Evolutionary conservation across 2,888 invertebrate species (phyloP), one percentile per base, ranked within the genome.

Genomic region (Acanthoscelides obtectus): DNA sequence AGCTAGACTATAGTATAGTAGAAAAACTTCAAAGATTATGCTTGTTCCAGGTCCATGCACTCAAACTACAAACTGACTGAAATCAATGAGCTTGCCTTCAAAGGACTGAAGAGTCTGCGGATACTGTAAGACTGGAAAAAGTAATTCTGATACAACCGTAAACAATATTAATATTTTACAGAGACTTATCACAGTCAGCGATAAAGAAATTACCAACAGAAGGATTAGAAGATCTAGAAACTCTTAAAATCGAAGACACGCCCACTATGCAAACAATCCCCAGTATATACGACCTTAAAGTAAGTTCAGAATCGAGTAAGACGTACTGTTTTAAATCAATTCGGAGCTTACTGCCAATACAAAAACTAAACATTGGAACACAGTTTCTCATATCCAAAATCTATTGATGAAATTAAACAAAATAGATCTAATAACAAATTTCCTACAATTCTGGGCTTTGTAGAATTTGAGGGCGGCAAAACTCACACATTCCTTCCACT

Each of bases 401-500:
- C n/a, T n/a, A n/a, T n/a, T n/a, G n/a, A n/a, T n/a, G n/a, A n/a
- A n/a, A n/a, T n/a, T n/a, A n/a, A n/a, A n/a, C n/a, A n/a, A n/a
- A n/a, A n/a, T n/a, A n/a, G n/a, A n/a, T n/a, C n/a, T n/a, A n/a
- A n/a, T n/a, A n/a, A n/a, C n/a, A n/a, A n/a, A n/a, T n/a, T n/a
- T n/a, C n/a, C n/a, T n/a, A n/a, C n/a, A n/a, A n/a, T n/a, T 6
- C 17, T 45, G 12, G 12, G 17, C 6, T 66, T 76, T 77, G 2
- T 83, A 94, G 93, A 88, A 89, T 81, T 85, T 94, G 74, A 88
- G 90, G 82, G 88, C 88, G 80, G 94, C 94, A 0, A 88, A 88
- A 81, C 86, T 96, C 73, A 95, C 95, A 0, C 95, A 95, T 83
- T 92, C 94, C 69, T 95, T 95, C 84, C 96, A 96, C 81, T 96